Base-by-base conservation (phyloP, 2,888 invertebrate species). In the Adineta ricciae region DNA sequence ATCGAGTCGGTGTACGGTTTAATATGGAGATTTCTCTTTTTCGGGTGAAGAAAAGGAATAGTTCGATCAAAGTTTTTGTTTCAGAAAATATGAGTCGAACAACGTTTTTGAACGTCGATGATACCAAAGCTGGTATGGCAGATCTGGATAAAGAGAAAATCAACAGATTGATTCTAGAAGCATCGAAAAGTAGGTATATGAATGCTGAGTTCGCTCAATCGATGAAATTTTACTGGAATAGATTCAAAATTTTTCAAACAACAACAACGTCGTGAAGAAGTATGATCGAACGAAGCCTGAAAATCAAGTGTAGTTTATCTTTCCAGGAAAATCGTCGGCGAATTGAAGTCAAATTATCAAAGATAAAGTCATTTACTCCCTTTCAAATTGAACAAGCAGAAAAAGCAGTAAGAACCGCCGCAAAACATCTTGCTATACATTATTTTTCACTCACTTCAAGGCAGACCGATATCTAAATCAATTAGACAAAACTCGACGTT, bases 241-340 rank as follows among this genome's bases (percentile, higher is more conserved):
- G 92, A 92, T 1, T 92, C 92, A 11, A 91, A 91, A 85, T 93
- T 91, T 89, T 92, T 91, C 88, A 90, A 90, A 84, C 92, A 92
- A 88, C 91, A 92, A 87, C 89, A 90, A 91, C 86, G 83, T 36
- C 83, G 83, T 19, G 92, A 92, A 87, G 88, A 91, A 86, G 89
- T 91, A 86, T 90, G 54, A 90, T 91, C 87, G 88, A 88, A 86
- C 85, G 87, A 49, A 88, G 88, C 36, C 85, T 89, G 24, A 84
- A 87, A 7, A 88, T 91, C 16, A 87, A 88, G 2, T 86, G 86
- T n/a, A 89, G 91, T 86, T 88, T 91, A 46, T n/a, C 38, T 83
- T 46, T 49, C 24, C 27, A 83, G 46, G 83, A 83, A 21, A 54
- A 83, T 83, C 52, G 54, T 83, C 52, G 54, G 24, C 52, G 52